phyloP scores from a whole-genome alignment of 1,140 invertebrate genomes.

The Leguminivora glycinivorella region DNA sequence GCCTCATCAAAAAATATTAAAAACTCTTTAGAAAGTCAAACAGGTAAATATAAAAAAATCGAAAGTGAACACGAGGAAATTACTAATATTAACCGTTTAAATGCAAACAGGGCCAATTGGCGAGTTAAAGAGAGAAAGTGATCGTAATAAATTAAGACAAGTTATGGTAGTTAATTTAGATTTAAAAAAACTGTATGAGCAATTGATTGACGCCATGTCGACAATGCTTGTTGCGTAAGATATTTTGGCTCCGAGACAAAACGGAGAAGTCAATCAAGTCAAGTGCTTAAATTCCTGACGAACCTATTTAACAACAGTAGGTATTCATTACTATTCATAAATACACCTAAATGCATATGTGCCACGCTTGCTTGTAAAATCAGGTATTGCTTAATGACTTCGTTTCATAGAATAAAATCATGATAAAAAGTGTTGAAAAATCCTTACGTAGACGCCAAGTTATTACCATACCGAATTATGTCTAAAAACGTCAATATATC shows the following conservation, averaged over 20 bases:
- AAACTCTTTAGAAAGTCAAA: constrained; percentile 28
- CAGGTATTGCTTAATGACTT: too few relatives aligned
- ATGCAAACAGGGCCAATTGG: constrained; percentile 18
- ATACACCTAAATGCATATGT: too few relatives aligned
- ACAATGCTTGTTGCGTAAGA: constrained; percentile 1
- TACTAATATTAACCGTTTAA: constrained; percentile 24
- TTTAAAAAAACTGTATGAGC: background rate
- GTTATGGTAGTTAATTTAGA: background rate
- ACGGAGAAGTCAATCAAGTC: background rate
- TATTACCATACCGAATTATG: too few relatives aligned
- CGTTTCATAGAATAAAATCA: too few relatives aligned
- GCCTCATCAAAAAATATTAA: constrained; percentile 25
- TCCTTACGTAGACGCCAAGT: too few relatives aligned
- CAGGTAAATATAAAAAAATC: constrained; percentile 13
- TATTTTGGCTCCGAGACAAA: background rate
- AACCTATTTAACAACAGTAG: too few relatives aligned
- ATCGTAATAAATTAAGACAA: constrained; percentile 16
- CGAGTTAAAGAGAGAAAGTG: constrained; percentile 25
- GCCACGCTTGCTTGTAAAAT: too few relatives aligned
- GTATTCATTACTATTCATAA: too few relatives aligned
- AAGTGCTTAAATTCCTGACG: too few relatives aligned
- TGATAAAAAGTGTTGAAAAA: too few relatives aligned
- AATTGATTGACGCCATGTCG: background rate
- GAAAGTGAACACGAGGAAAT: constrained; percentile 20
- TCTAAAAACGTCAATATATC: too few relatives aligned